Conservation (phyloP, 2,113 vertebrate genomes). For the Empidonax traillii region DNA sequence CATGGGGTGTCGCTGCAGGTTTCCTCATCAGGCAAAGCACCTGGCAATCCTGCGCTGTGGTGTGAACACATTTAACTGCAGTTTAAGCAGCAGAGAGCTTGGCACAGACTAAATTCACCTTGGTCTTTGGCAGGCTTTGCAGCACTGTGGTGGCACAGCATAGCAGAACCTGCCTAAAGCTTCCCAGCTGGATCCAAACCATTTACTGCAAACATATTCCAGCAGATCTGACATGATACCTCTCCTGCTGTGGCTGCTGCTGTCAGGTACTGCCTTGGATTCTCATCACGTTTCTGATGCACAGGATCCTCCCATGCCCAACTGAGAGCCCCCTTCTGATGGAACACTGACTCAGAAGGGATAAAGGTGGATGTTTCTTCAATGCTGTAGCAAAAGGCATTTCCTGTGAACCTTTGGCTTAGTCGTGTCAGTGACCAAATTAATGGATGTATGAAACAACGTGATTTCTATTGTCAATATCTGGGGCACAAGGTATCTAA, state of each 20-base stretch:
- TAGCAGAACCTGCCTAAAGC: neutral
- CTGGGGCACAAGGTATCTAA: neutral
- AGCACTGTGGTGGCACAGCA: neutral
- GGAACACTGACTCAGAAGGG: neutral
- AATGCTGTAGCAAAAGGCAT: neutral
- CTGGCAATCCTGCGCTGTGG: fast-evolving
- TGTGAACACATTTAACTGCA: neutral
- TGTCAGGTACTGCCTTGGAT: neutral
- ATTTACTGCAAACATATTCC: neutral
- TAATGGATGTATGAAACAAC: neutral
- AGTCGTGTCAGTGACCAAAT: fast-evolving
- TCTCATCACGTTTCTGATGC: neutral
- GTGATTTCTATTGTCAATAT: neutral
- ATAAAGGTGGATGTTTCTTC: neutral
- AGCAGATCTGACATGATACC: neutral
- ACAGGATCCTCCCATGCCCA: neutral
- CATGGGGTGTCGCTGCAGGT: neutral
- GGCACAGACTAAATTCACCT: neutral
- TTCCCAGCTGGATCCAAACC: neutral
- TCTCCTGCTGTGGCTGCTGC: neutral
- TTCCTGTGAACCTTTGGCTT: neutral
- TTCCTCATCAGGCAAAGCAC: neutral
- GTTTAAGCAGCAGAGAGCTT: neutral
- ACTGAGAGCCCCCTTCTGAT: neutral
- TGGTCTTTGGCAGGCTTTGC: neutral